Percentiles rank a stretch among this genome's conserved stretches.
Evolutionary conservation across 2,888 invertebrate species (phyloP).

Genomic region (Tenthredo amoena): DNA sequence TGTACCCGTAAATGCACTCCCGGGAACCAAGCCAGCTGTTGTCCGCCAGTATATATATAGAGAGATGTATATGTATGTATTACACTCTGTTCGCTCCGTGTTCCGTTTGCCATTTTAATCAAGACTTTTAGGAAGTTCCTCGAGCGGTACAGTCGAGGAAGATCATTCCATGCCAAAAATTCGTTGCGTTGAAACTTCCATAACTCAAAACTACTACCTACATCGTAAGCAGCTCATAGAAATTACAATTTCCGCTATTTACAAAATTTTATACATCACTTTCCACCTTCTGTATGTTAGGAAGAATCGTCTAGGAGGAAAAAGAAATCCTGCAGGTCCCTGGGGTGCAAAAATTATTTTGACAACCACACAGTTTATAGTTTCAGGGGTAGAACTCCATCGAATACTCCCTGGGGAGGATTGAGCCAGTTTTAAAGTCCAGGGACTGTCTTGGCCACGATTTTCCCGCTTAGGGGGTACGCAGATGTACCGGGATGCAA

Average conservation of each 20-base stretch:
- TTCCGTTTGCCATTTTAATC: conserved; percentile 77
- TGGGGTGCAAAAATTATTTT: background rate
- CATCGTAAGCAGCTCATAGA: background rate
- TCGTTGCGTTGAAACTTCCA: background rate
- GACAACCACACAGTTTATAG: conserved; percentile 38
- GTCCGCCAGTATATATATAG: conserved; percentile 61
- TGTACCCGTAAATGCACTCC: conserved; percentile 77
- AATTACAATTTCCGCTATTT: background rate
- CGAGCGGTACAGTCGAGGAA: conserved; percentile 68
- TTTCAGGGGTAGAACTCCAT: conserved; percentile 13
- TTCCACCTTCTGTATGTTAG: background rate
- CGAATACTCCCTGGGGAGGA: conserved; percentile 33
- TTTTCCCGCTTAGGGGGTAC: conserved; percentile 63
- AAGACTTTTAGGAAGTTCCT: conserved; percentile 74
- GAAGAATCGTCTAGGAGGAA: background rate
- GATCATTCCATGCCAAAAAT: conserved; percentile 51
- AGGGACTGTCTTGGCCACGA: conserved; percentile 60
- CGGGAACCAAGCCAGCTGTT: conserved; percentile 78
- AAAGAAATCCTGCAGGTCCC: background rate
- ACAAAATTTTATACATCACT: background rate
- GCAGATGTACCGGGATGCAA: conserved; percentile 78
- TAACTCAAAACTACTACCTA: background rate
- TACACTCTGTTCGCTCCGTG: conserved; percentile 58
- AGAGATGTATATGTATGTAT: conserved; percentile 62
- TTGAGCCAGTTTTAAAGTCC: conserved; percentile 57